phyloP scores from a whole-genome alignment of 1,140 invertebrate genomes.

The Anastrepha ludens region DNA sequence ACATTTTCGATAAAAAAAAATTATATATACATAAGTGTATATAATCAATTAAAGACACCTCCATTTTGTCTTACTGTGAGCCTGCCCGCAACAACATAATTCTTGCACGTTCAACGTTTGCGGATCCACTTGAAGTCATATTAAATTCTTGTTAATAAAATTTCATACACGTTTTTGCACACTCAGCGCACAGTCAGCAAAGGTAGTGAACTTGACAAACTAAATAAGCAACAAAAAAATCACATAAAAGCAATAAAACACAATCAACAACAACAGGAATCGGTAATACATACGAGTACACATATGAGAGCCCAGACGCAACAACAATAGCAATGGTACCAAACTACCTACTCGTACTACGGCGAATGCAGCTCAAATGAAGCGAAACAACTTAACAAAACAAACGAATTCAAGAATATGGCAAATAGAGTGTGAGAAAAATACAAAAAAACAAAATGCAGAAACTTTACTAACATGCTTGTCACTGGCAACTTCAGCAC shows the following conservation, averaged over 20 bases:
- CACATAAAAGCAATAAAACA: not conserved
- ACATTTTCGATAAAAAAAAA: too few relatives aligned
- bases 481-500: conserved; percentile 5
- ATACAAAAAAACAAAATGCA: not conserved
- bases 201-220: not conserved
- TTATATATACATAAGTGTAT: not conserved
- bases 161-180: conserved; percentile 40
- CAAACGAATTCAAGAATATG: not conserved
- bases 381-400: conserved; percentile 47
- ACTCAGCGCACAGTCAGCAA: conserved; percentile 29
- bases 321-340: conserved; percentile 3
- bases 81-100: not conserved
- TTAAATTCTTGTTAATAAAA: conserved; percentile 52
- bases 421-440: conserved; percentile 29
- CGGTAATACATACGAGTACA: not conserved
- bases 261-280: not conserved
- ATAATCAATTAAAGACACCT: not conserved
- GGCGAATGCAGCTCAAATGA: conserved; percentile 11
- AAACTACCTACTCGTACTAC: not conserved
- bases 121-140: conserved; percentile 37
- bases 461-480: not conserved
- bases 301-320: not conserved
- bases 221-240: not conserved
- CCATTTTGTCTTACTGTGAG: not conserved
- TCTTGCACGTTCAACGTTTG: not conserved